A percentile compares a stretch with the other conserved stretches of the same genome.
Evolutionary conservation across 1,140 invertebrate species (phyloP).

Genomic region (Philopotamus ludificatus): DNA sequence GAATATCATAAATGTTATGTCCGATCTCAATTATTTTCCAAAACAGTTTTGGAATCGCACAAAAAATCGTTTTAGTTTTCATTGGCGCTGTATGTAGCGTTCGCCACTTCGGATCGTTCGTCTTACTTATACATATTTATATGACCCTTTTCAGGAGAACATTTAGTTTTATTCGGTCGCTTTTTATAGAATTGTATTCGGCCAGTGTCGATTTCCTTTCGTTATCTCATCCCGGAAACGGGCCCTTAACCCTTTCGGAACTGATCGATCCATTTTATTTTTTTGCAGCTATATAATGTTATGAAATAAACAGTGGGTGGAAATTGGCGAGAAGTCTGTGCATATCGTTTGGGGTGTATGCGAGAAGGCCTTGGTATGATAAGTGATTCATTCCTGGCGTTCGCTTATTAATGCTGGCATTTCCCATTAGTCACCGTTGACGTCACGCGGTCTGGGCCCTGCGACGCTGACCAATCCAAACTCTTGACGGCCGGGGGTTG

Average conservation of each 20-base stretch:
- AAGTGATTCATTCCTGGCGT: background rate
- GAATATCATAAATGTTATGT: too few species aligned
- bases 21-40: too few species aligned
- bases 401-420: background rate
- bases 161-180: conserved; percentile 21
- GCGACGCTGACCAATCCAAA: background rate
- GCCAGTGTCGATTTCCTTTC: conserved; percentile 8
- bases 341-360: background rate
- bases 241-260: background rate
- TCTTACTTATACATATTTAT: conserved; percentile 25
- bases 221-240: background rate
- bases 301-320: too few species aligned
- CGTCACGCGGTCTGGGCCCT: too few species aligned
- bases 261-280: too few species aligned
- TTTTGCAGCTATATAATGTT: too few species aligned
- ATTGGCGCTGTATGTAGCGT: background rate
- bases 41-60: too few species aligned
- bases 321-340: too few species aligned
- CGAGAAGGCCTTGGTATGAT: background rate
- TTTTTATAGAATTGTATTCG: conserved; percentile 19
- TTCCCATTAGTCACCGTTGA: background rate
- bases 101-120: background rate
- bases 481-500: too few species aligned
- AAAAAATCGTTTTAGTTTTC: too few species aligned
- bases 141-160: conserved; percentile 9